These are phyloP conservation scores for Heloderma charlesbogerti DNA, from an alignment of 2,113 vertebrate genomes.

Conservation along the genomic window DNA sequence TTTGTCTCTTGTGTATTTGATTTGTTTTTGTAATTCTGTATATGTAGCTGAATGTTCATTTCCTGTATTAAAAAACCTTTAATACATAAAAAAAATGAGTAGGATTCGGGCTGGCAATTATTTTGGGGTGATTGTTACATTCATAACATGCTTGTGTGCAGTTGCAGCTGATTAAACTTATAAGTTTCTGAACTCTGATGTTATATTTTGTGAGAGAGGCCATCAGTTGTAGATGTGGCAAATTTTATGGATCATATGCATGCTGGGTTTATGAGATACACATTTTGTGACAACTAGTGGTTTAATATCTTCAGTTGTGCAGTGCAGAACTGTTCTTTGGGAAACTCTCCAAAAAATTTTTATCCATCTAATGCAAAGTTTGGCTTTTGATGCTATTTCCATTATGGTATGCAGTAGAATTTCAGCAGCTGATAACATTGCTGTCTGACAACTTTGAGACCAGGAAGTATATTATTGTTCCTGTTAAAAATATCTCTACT, in stretches of 20 bases:
- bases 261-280: background rate
- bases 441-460: conserved; percentile 69
- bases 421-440: conserved; percentile 63
- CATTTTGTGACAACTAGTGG: background rate
- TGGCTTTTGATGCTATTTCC: conserved; percentile 50
- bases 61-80: too few relatives aligned
- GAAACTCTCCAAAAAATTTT: background rate
- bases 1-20: too few relatives aligned
- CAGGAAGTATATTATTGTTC: conserved; percentile 75
- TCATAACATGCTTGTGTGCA: background rate
- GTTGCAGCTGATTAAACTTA: background rate
- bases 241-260: too few relatives aligned
- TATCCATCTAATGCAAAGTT: background rate
- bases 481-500: conserved; percentile 63
- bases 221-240: background rate
- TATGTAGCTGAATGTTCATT: too few relatives aligned
- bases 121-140: background rate
- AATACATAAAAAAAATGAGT: too few relatives aligned
- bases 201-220: background rate
- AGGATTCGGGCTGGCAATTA: background rate
- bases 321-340: background rate
- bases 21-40: too few relatives aligned
- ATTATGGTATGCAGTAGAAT: conserved; percentile 47
- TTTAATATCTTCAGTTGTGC: background rate
- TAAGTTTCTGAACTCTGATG: background rate